Base-by-base conservation (phyloP, 2,797 vertebrate genomes). In the Cirrhinus molitorella region DNA sequence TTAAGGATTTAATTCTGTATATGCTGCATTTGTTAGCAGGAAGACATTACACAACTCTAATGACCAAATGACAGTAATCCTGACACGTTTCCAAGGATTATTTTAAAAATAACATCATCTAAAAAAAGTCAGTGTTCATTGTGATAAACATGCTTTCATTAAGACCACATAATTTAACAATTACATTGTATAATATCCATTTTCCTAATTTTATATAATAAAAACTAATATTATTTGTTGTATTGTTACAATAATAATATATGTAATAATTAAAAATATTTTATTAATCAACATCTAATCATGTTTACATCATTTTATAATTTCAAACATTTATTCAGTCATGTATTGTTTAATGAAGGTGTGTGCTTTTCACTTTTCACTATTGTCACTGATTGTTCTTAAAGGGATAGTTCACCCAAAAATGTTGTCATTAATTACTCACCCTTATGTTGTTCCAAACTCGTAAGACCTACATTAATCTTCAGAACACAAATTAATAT, bases 31-130 rank as follows among this genome's bases (percentile, higher is more conserved):
- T 49, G 51, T 37, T 61, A 51, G 12, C 71, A 51, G 31, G 31
- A 14, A 17, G 53, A 65, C 25, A 65, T 65, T n/a, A 65, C 57
- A 65, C 10, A 67, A 79, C 77, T 67, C 77, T 79, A 67, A 67
- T 51, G 8, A 53, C 43, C 19, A 16, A 16, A 9, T 49, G 28
- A 49, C 3, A 78, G 5, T 49, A n/a, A 51, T 51, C 14, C 23
- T 47, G 2, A 68, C 3, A 28, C 2, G 45, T 71, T 71, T 49
- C 23, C 23, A 40, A n/a, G 9, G 4, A 31, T 19, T 5, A 21
- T 53, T 53, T 53, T 34, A 8, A 31, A 34, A 34, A 34, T 31
- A 78, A 19, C 37, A 53, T 31, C 7, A 28, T 19, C 13, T 10
- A 43, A 34, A 65, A 10, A 16, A 17, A 23, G 9, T 23, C 19